Evolutionary conservation across 2,888 invertebrate genomes (phyloP).

Genomic region (Athrips mouffetella): DNA sequence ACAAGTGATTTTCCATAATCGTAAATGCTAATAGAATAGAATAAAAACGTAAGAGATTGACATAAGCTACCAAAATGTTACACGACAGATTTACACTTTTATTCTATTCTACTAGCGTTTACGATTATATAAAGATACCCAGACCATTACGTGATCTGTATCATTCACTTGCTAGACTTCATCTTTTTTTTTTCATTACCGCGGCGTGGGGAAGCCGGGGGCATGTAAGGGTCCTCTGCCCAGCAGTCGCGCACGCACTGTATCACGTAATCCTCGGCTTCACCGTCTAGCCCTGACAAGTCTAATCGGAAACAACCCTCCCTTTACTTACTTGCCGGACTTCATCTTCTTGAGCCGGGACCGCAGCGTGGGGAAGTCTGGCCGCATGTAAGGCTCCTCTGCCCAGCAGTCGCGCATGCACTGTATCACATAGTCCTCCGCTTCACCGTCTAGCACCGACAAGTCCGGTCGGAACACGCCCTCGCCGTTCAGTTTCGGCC

Average conservation of each 20-base stretch:
- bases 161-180: slow-evolving; percentile 91
- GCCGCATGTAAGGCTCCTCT: slow-evolving; percentile 88
- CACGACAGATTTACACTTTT: too few relatives aligned
- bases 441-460: slow-evolving; percentile 83
- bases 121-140: too few relatives aligned
- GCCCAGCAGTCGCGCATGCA: slow-evolving; percentile 95
- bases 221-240: slow-evolving; percentile 88
- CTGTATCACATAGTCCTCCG: slow-evolving; percentile 87
- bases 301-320: slow-evolving; percentile 89
- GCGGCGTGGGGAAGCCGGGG: slow-evolving; percentile 91
- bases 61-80: too few relatives aligned
- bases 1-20: too few relatives aligned
- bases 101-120: too few relatives aligned
- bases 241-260: slow-evolving; percentile 93
- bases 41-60: too few relatives aligned
- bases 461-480: slow-evolving; percentile 89
- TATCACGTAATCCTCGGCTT: slow-evolving; percentile 87
- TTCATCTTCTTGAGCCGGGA: slow-evolving; percentile 91
- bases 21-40: too few relatives aligned
- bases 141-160: too few relatives aligned
- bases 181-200: slow-evolving; percentile 90
- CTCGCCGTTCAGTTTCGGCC: slow-evolving; percentile 81
- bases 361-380: slow-evolving; percentile 90
- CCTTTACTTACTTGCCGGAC: slow-evolving; percentile 89
- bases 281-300: slow-evolving; percentile 83